Evolutionary conservation across 2,797 vertebrate species (phyloP).

Genomic region (Choloepus didactylus): DNA sequence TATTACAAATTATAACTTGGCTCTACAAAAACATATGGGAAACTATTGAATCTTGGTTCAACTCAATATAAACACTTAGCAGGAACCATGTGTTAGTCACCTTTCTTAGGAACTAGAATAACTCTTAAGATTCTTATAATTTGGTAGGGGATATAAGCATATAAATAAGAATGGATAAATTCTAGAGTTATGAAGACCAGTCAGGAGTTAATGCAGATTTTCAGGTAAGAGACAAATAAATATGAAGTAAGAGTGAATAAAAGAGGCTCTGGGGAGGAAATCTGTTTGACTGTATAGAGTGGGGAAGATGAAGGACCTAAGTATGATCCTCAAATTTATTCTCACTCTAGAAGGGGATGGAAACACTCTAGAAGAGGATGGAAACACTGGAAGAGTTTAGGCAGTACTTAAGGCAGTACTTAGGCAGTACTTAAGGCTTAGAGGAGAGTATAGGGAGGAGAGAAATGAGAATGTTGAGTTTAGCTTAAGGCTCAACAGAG

Average conservation of each 20-base stretch:
- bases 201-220: background rate
- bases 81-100: background rate
- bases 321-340: background rate
- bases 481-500: background rate
- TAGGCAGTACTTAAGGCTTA: background rate
- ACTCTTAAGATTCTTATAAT: background rate
- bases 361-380: background rate
- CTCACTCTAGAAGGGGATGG: background rate
- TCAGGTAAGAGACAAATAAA: background rate
- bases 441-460: background rate
- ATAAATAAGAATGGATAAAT: background rate
- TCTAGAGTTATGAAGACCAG: background rate
- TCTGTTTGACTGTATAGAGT: background rate
- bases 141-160: background rate
- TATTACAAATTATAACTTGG: background rate
- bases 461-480: background rate
- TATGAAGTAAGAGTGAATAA: slow-evolving; percentile 1
- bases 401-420: background rate
- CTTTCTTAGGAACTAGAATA: background rate
- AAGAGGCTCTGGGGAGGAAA: background rate
- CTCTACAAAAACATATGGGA: background rate
- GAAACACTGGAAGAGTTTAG: background rate
- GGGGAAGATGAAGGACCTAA: background rate
- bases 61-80: background rate
- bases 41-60: background rate